Percentiles rank a stretch among this genome's conserved stretches.
phyloP scores from a whole-genome alignment of 1,140 invertebrate genomes.

The Cyclargus thomasi region DNA sequence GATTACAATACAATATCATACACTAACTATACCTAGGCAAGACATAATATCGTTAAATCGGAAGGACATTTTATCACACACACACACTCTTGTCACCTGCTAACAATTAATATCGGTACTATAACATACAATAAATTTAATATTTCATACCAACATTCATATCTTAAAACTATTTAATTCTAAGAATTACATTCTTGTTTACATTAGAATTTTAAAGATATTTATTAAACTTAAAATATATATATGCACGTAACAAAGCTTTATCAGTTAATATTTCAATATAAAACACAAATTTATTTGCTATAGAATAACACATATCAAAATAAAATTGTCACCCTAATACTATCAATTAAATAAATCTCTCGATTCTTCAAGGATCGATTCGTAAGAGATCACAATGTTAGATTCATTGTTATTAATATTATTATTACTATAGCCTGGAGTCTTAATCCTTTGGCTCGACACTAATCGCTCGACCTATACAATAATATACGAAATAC shows the following conservation, averaged over 20 bases:
- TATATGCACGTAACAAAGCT: neutral
- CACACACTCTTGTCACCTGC: neutral
- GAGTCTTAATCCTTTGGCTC: neutral
- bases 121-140: neutral
- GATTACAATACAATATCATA: conserved; percentile 24
- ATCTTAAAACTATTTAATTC: neutral
- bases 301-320: neutral
- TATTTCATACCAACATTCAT: neutral
- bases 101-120: neutral
- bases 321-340: conserved; percentile 2
- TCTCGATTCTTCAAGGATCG: conserved; percentile 8
- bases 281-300: neutral
- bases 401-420: neutral
- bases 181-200: neutral
- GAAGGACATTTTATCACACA: conserved; percentile 32
- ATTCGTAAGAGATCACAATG: conserved; percentile 1
- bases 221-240: neutral
- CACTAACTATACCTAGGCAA: conserved; percentile 29
- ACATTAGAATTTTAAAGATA: neutral
- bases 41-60: conserved; percentile 27
- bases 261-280: neutral
- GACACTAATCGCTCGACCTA: neutral
- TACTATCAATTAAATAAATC: conserved; percentile 11
- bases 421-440: neutral
- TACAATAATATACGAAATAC: neutral